These are phyloP conservation scores for Pemphigus obesinymphae DNA, from an alignment of 1,140 invertebrate genomes.

Conservation along the genomic window DNA sequence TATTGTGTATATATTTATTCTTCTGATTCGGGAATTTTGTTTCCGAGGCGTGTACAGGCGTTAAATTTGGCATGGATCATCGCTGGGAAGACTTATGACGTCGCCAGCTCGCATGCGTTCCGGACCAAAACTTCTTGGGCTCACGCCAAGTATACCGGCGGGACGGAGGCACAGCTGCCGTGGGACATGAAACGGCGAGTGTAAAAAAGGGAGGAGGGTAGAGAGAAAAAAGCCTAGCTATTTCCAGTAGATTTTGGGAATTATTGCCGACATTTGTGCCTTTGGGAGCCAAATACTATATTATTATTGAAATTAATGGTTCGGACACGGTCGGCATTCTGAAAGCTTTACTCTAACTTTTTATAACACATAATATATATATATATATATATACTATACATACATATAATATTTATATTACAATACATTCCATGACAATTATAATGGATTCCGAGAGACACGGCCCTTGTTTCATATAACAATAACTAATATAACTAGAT, in stretches of 20 bases:
- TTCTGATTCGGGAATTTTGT: not conserved
- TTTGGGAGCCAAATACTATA: conserved; percentile 36
- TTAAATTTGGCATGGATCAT: conserved; percentile 40
- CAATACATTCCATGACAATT: conserved; percentile 9
- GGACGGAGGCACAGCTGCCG: not conserved
- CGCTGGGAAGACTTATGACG: conserved; percentile 4
- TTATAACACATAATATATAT: not conserved
- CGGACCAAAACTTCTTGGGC: not conserved
- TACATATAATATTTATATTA: not conserved
- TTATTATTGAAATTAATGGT: conserved; percentile 42
- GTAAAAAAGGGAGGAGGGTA: not conserved
- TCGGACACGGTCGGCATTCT: conserved; percentile 18
- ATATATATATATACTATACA: not conserved
- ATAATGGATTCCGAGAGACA: not conserved
- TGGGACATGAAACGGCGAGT: not conserved
- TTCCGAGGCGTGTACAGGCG: conserved; percentile 17
- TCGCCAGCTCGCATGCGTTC: conserved; percentile 24
- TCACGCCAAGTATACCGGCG: not conserved
- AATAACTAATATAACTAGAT: no score
- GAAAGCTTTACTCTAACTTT: conserved; percentile 19
- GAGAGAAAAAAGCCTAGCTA: not conserved
- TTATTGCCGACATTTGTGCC: conserved; percentile 38
- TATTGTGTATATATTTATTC: not conserved
- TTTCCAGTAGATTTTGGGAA: conserved; percentile 36
- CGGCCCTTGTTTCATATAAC: not conserved